Percentiles rank a stretch among this genome's conserved stretches.
Evolutionary conservation across 1,140 invertebrate species (phyloP).

Genomic region (Daktulosphaira vitifoliae): DNA sequence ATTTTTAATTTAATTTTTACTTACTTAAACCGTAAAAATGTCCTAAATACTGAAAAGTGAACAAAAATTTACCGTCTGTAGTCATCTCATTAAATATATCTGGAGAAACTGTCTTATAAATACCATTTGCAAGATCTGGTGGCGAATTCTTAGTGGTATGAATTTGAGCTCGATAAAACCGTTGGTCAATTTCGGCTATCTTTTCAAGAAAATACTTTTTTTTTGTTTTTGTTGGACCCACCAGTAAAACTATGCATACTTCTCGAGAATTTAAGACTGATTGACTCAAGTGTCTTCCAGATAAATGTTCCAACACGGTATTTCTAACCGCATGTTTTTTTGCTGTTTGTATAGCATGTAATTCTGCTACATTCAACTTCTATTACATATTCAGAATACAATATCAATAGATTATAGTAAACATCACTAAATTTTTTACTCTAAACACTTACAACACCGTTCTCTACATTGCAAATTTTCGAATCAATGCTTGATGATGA

Average conservation of each 20-base stretch:
- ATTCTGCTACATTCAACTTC: background rate
- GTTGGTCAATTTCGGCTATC: background rate
- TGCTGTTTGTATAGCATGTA: background rate
- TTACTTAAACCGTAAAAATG: constrained; percentile 16
- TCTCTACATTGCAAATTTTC: too few relatives aligned
- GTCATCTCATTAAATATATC: background rate
- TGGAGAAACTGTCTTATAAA: background rate
- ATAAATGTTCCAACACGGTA: constrained; percentile 14
- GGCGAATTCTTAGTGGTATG: background rate
- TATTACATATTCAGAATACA: too few relatives aligned
- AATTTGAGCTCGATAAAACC: constrained; percentile 10
- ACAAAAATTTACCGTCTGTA: background rate
- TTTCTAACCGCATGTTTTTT: background rate
- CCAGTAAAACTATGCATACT: background rate
- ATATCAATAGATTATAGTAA: too few relatives aligned
- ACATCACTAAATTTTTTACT: too few relatives aligned
- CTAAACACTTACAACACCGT: too few relatives aligned
- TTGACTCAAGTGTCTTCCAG: background rate
- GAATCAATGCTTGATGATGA: too few relatives aligned
- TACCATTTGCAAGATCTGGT: background rate
- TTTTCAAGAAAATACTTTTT: constrained; percentile 11
- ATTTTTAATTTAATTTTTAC: background rate
- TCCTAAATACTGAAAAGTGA: constrained; percentile 9
- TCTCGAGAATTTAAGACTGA: background rate
- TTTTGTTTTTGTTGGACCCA: background rate